Base-by-base conservation (phyloP, 2,113 vertebrate species). In the Galeopterus variegatus region DNA sequence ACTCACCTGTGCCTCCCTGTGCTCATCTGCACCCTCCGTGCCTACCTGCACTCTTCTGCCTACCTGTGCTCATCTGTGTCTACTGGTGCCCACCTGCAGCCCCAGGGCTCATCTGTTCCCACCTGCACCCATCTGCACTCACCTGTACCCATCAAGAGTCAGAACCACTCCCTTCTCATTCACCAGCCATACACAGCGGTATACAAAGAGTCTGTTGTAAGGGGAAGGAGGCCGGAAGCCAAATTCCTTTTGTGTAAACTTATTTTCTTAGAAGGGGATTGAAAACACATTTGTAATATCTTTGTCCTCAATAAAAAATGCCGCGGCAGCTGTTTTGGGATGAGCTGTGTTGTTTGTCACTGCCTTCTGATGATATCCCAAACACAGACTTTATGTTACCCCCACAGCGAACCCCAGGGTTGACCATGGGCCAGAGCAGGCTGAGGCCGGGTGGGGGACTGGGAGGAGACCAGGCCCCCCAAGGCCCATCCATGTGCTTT, bases 261-360 rank as follows among this genome's bases (percentile, higher is more conserved):
- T 96, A 62, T 79, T 98, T 98, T 95, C 97, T 98, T 91, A 97
- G 36, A 64, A 97, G 73, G 64, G 10, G 6, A 97, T 50, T 97
- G 62, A 92, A 98, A 98, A 96, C 87, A 97, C 41, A 73, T 95
- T 97, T 96, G 92, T 92, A 97, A 95, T 81, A 90, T 79, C 93
- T 96, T 95, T 86, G 75, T 95, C 83, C 93, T 88, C 87, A 85
- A 58, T 64, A 77, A 81, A 86, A 92, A 67, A 72, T 83, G 95
- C 14, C 69, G 1, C 48, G 33, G 93, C 88, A 96, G 91, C 97
- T 95, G 90, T 72, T 92, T 94, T 24, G n/a, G 94, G 85, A 96
- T 88, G 75, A 70, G 56, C 79, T 23, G 86, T 41, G 80, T 19
- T 93, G 69, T 96, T 96, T 96, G 96, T 82, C 5, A 2, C 41